Evolutionary conservation across 2,888 invertebrate genomes (phyloP), one percentile per base, ranked within the genome.

Genomic region (Cheilosia scutellata): DNA sequence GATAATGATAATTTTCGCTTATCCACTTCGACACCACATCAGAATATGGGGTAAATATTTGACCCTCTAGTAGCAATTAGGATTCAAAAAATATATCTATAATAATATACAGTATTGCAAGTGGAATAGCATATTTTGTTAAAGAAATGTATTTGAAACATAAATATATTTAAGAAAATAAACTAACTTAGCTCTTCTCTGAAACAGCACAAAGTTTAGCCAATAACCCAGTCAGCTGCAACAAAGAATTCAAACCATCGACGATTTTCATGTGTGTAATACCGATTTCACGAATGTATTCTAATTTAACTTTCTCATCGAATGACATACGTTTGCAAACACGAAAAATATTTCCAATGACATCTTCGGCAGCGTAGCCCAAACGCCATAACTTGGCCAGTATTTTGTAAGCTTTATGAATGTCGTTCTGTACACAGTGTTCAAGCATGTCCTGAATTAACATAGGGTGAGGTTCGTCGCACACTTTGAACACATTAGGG

Each of bases 381-480:
- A 98, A 94, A 90, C 95, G 95, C 96, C 98, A 98, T 72, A 99
- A 93, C 91, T 98, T 96, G 2, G 96, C 95, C 90, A 99, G 94
- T 62, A 97, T 95, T 95, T 96, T 96, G 90, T 96, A 98, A 0
- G 98, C 97, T 88, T 96, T 96, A 82, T 96, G 96, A 80, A 98
- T 95, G 89, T 98, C 96, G 51, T 96, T 96, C 70, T 95, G 93
- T 0, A 94, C 93, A 92, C 99, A 99, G 88, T 95, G 94, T 87
- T 96, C 95, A 60, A 99, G 93, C 98, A 99, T 98, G 89, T 96
- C 95, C 92, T 97, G 96, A 62, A 99, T 96, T 2, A 98, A 93
- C 91, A 98, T 94, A 0, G 99, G 99, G 93, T 99, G 99, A 0
- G 99, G 99, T 92, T 99, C 99, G 92, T 99, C 99, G 92, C 99